Percentiles rank a stretch among this genome's conserved stretches.
These are phyloP conservation scores for Gambelia wislizenii DNA, from an alignment of 2,797 vertebrate genomes.

Conservation along the genomic window DNA sequence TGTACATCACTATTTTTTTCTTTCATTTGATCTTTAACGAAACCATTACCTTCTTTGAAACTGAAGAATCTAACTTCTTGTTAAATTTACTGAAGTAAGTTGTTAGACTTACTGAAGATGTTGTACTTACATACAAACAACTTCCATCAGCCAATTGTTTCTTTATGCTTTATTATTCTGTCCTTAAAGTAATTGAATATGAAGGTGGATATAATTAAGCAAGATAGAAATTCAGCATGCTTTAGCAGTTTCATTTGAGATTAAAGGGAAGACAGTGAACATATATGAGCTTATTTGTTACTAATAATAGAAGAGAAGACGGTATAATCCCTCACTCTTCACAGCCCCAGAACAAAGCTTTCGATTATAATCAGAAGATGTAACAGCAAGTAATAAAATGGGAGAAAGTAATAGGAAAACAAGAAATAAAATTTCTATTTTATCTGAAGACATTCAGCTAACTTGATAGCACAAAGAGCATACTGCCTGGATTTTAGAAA, in stretches of 20 bases:
- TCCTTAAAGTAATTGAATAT: background rate
- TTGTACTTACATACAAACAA: background rate
- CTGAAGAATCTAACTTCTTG: too few species aligned
- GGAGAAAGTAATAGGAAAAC: constrained; percentile 25
- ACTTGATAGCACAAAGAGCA: background rate
- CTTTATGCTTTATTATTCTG: background rate
- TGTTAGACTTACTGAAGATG: background rate
- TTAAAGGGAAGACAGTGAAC: constrained; percentile 2
- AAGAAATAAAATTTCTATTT: background rate
- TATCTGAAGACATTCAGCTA: background rate
- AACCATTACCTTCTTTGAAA: background rate
- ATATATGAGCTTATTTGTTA: background rate
- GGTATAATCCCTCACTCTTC: background rate
- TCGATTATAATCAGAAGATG: background rate
- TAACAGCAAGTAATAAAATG: background rate
- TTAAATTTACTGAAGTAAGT: background rate
- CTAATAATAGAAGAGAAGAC: background rate
- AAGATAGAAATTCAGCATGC: background rate
- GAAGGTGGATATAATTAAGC: constrained; percentile 31
- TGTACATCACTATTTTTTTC: background rate
- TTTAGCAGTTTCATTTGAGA: constrained; percentile 19
- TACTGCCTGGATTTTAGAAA: background rate
- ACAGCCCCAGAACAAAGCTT: background rate
- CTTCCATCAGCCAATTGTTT: background rate
- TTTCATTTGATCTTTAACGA: background rate